A percentile compares a stretch with the other conserved stretches of the same genome.
phyloP scores from a whole-genome alignment of 2,113 vertebrate genomes.

The Clarias macrocephalus region DNA sequence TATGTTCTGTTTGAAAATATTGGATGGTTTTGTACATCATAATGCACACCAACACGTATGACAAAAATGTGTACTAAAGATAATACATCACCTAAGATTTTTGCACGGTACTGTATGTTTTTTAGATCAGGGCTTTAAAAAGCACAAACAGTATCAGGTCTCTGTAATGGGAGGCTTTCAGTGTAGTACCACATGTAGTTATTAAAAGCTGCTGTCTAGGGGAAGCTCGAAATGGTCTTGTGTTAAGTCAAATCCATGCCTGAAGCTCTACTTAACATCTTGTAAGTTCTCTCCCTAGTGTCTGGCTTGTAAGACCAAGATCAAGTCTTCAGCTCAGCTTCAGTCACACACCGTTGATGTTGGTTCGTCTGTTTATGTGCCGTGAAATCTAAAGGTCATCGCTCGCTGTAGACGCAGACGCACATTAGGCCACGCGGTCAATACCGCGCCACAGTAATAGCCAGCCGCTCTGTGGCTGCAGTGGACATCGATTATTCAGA shows the following conservation, averaged over 20 bases:
- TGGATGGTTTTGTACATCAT: too few species aligned
- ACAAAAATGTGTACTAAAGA: too few species aligned
- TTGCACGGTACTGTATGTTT: too few species aligned
- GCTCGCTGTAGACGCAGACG: neutral
- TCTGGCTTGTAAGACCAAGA: neutral
- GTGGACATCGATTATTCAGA: neutral
- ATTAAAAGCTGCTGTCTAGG: neutral
- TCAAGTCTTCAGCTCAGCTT: neutral
- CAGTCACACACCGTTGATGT: neutral
- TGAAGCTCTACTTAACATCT: neutral
- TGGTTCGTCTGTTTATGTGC: neutral
- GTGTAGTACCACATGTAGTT: too few species aligned
- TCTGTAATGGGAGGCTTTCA: neutral
- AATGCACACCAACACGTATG: too few species aligned
- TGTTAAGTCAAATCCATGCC: neutral
- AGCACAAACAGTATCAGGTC: neutral
- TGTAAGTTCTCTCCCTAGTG: neutral
- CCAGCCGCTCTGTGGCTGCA: constrained; percentile 1
- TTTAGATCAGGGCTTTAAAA: neutral
- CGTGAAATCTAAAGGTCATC: neutral
- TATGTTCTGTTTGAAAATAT: too few species aligned
- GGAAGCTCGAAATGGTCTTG: too few species aligned
- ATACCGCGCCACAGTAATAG: constrained; percentile 12
- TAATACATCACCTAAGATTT: too few species aligned
- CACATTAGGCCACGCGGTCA: neutral